A percentile compares a stretch with the other conserved stretches of the same genome.
Evolutionary conservation across 2,113 vertebrate genomes (phyloP).

Genomic region (Gallinago undulata): DNA sequence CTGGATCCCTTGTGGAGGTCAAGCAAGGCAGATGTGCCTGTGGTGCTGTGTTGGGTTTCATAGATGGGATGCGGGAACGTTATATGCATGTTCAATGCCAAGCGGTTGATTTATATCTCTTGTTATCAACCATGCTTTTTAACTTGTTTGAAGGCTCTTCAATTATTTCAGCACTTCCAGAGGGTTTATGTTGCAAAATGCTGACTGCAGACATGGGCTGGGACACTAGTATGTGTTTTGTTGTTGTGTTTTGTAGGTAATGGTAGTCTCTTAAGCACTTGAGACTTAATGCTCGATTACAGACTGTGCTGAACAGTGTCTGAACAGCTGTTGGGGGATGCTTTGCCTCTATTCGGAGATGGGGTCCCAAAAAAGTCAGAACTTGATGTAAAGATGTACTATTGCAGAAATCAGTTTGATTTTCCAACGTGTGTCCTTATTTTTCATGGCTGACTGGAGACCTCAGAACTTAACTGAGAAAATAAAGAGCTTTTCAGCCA

Average conservation of each 20-base stretch:
- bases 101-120: neutral
- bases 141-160: neutral
- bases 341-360: neutral
- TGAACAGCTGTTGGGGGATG: neutral
- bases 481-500: neutral
- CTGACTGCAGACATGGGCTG: neutral
- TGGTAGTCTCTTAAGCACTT: neutral
- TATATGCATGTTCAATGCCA: accelerated
- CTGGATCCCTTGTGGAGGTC: neutral
- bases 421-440: neutral
- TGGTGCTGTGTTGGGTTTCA: neutral
- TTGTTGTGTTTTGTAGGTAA: neutral
- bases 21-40: neutral
- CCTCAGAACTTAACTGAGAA: neutral
- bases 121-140: neutral
- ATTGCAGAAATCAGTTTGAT: neutral
- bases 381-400: neutral
- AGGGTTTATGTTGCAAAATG: neutral
- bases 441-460: neutral
- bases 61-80: neutral
- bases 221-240: neutral
- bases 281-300: neutral
- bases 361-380: neutral
- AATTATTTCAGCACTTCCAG: neutral
- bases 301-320: neutral